Percentiles rank a stretch among this genome's conserved stretches.
These are phyloP conservation scores for Aphelenchoides avenae DNA, from an alignment of 1,140 invertebrate species.

Conservation along the genomic window DNA sequence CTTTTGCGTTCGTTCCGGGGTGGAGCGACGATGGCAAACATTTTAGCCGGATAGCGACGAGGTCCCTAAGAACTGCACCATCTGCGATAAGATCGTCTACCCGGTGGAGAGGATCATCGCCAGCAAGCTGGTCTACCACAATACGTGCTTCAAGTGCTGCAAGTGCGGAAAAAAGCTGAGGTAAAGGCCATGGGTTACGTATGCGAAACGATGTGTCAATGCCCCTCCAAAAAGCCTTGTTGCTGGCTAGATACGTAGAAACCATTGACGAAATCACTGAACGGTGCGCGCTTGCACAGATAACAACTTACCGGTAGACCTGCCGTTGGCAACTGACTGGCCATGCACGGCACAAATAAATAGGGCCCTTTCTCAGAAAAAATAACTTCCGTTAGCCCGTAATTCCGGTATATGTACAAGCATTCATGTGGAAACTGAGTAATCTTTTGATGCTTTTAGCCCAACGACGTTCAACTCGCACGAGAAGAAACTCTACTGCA, in stretches of 20 bases:
- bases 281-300: too few relatives aligned
- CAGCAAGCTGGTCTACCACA: conserved; percentile 59
- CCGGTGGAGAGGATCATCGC: conserved; percentile 57
- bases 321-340: too few relatives aligned
- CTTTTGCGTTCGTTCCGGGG: not conserved
- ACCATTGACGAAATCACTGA: not conserved
- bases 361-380: too few relatives aligned
- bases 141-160: conserved; percentile 57
- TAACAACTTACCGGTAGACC: too few relatives aligned
- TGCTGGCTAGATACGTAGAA: not conserved
- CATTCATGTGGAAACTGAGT: too few relatives aligned
- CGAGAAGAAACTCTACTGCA: conserved; percentile 47
- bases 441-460: conserved; percentile 37
- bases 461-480: conserved; percentile 57
- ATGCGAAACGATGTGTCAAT: conserved; percentile 18
- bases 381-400: too few relatives aligned
- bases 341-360: too few relatives aligned
- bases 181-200: conserved; percentile 30
- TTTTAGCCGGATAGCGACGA: conserved; percentile 26
- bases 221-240: not conserved
- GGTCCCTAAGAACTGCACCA: conserved; percentile 49
- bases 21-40: too few relatives aligned
- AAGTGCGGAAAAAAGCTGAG: conserved; percentile 57
- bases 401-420: too few relatives aligned
- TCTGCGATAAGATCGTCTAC: conserved; percentile 59